These are phyloP conservation scores for Andrena camellia DNA, from an alignment of 2,888 invertebrate genomes.

Conservation along the genomic window DNA sequence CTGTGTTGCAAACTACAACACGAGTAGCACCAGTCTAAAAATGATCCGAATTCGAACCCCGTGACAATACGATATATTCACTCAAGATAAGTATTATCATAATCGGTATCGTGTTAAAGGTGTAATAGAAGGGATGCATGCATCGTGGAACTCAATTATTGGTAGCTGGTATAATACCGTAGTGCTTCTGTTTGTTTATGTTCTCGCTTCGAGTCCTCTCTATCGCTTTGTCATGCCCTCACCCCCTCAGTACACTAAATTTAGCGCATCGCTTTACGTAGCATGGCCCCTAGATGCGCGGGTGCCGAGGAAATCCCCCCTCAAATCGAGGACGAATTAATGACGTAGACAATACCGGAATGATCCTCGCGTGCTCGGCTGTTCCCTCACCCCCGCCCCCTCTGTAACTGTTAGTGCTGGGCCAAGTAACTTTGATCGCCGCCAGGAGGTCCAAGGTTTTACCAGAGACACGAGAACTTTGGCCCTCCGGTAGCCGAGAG, in stretches of 20 bases:
- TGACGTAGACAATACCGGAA: conserved; percentile 32
- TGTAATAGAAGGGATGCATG: conserved; percentile 61
- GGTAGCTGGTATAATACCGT: conserved; percentile 46
- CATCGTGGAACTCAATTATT: conserved; percentile 52
- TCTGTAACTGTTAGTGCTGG: conserved; percentile 50
- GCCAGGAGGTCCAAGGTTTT: background rate
- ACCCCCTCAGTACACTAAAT: background rate
- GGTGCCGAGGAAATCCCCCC: background rate
- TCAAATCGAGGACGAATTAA: conserved; percentile 24
- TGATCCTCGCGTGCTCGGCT: conserved; percentile 51
- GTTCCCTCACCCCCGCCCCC: conserved; percentile 65
- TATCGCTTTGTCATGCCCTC: conserved; percentile 33
- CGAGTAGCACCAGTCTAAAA: background rate
- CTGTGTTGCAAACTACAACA: background rate
- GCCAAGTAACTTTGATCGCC: background rate
- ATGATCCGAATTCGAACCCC: conserved; percentile 5
- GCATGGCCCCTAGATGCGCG: conserved; percentile 43
- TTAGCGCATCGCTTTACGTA: conserved; percentile 45
- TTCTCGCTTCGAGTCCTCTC: conserved; percentile 41
- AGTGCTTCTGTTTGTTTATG: conserved; percentile 60
- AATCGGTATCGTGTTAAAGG: conserved; percentile 59
- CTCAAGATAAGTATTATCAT: conserved; percentile 58
- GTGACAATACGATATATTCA: conserved; percentile 2
- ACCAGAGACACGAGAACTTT: background rate
- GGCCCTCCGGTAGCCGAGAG: background rate